These are phyloP conservation scores for Hydropotes inermis DNA, from an alignment of 2,113 vertebrate genomes.

Conservation along the genomic window DNA sequence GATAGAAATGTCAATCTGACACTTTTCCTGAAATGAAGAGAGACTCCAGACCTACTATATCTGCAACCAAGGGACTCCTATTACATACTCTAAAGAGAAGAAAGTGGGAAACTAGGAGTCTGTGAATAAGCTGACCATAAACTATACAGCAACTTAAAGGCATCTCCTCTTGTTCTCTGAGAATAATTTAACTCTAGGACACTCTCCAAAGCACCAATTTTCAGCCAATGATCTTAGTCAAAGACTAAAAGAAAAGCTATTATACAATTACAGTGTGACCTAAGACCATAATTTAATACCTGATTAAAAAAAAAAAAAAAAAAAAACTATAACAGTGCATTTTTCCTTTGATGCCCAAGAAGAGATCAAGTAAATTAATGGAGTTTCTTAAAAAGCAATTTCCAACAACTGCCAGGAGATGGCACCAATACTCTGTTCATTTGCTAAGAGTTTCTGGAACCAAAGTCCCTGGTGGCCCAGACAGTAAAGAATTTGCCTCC, in stretches of 20 bases:
- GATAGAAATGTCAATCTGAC: background rate
- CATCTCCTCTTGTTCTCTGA: background rate
- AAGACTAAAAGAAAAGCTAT: background rate
- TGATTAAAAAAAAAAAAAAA: background rate
- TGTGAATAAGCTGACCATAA: background rate
- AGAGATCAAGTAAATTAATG: background rate
- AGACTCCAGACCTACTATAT: background rate
- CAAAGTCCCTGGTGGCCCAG: background rate
- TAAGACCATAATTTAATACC: background rate
- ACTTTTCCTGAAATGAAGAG: background rate
- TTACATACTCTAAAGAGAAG: background rate
- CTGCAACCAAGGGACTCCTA: background rate
- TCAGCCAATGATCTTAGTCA: background rate
- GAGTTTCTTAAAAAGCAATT: background rate
- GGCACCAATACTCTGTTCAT: background rate
- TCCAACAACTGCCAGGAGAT: conserved; percentile 21
- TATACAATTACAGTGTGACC: background rate
- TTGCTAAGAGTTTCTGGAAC: background rate
- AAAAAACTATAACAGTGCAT: background rate
- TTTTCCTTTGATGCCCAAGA: background rate
- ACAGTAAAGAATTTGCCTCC: background rate
- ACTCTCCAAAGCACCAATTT: background rate
- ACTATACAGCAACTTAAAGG: background rate
- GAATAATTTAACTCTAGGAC: background rate
- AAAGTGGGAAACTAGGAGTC: background rate